A percentile compares a stretch with the other conserved stretches of the same genome.
phyloP scores from a whole-genome alignment of 2,113 vertebrate species.

The Hyperopisus bebe region DNA sequence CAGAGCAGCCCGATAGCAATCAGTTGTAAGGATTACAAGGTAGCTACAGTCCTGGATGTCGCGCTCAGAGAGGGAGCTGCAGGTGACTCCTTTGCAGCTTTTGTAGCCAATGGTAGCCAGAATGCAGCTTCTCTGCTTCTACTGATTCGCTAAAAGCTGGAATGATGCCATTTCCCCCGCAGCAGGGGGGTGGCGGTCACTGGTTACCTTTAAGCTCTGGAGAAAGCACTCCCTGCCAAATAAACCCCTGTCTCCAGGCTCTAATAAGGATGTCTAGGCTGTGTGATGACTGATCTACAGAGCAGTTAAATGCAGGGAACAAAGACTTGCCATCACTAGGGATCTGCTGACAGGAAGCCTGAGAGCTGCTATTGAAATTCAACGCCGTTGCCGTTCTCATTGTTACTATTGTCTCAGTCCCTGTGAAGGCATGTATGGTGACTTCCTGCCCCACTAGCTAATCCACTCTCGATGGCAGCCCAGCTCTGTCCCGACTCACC shows the following conservation, averaged over 20 bases:
- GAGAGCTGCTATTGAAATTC: not conserved
- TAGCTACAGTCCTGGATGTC: not conserved
- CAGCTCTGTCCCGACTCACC: not conserved
- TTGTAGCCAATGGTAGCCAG: not conserved
- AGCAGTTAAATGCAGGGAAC: not conserved
- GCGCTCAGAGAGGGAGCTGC: not conserved
- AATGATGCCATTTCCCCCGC: slow-evolving; percentile 2
- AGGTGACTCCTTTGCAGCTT: not conserved
- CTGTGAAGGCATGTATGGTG: not conserved
- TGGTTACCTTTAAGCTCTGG: not conserved
- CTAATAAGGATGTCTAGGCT: not conserved
- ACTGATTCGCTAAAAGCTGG: slow-evolving; percentile 1
- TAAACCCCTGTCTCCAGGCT: not conserved
- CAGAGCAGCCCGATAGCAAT: not conserved
- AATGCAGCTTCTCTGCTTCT: not conserved
- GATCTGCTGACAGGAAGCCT: not conserved
- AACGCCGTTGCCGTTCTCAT: not conserved
- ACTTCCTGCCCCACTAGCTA: not conserved
- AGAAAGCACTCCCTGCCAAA: slow-evolving; percentile 3
- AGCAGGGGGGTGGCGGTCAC: not conserved
- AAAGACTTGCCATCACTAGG: not conserved
- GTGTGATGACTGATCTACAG: not conserved
- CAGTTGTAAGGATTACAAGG: not conserved
- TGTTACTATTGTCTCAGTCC: not conserved
- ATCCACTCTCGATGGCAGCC: not conserved